phyloP scores from a whole-genome alignment of 53 echinoderm and acorn worm species.

The Stichopus horrens region DNA sequence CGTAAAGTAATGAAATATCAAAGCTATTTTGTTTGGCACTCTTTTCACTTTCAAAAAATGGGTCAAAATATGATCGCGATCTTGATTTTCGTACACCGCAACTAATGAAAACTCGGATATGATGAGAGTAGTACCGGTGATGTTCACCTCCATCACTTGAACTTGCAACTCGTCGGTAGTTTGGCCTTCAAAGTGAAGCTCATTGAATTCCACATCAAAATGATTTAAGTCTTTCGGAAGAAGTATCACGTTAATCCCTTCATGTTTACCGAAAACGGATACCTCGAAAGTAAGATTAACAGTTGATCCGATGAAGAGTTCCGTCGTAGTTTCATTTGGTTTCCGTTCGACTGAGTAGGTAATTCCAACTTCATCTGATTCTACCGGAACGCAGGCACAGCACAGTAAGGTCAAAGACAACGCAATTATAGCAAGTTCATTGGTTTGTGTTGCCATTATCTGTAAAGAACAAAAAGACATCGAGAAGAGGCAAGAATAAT shows the following conservation, averaged over 20 bases:
- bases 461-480: too few relatives aligned
- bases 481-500: too few relatives aligned
- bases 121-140: slow-evolving; percentile 14
- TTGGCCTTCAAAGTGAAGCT: background rate
- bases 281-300: background rate
- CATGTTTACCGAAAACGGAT: background rate
- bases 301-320: background rate
- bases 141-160: background rate
- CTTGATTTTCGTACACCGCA: background rate
- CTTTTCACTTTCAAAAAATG: background rate
- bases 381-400: too few relatives aligned
- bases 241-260: background rate
- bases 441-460: too few relatives aligned
- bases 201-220: background rate
- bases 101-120: slow-evolving; percentile 39
- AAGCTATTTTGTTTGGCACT: background rate
- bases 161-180: background rate
- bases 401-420: too few relatives aligned
- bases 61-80: too few relatives aligned
- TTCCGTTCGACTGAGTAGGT: too few relatives aligned
- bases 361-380: too few relatives aligned
- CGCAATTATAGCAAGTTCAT: too few relatives aligned
- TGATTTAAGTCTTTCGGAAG: background rate
- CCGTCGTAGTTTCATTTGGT: background rate
- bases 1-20: slow-evolving; percentile 58